Base-by-base conservation (phyloP, 2,888 invertebrate species). In the Ypsolopha sequella region DNA sequence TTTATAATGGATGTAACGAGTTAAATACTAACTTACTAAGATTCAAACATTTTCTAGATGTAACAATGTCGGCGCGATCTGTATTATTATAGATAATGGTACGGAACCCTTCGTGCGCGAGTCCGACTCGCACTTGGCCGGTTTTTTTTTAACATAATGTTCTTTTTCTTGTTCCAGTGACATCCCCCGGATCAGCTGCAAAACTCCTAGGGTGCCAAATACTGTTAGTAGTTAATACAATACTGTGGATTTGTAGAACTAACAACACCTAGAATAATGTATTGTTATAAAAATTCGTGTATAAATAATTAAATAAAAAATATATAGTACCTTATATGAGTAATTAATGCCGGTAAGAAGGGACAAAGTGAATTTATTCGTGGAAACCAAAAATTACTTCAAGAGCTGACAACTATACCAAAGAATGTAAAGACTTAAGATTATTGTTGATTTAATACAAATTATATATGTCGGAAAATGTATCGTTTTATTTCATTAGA, bases 391-490 rank as follows among this genome's bases (percentile, higher is more conserved):
- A 72, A 54, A 70, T 66, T 73, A 77, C 70, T 70, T 71, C 76
- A 80, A 78, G 81, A 84, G 82, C 82, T 84, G 73, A 77, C 68
- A 68, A 68, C 64, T 80, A 75, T 74, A 82, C 85, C 86, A 85
- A 85, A 85, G 76, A 81, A 73, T 84, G 84, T 84, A 80, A 81
- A 85, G 76, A 81, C 71, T 78, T 50, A 82, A 80, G 75, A 65
- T 71, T 76, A 85, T 81, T 85, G 85, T 85, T 86, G 85, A 84
- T 86, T 85, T 85, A 86, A 86, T 85, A 85, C 80, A 86, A 84
- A 86, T 80, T 82, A 84, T 80, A 75, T 80, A 80, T 82, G 84
- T 84, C 77, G 57, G n/a, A 59, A 62, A 50, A 48, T 24, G 24
- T 24, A 24, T 24, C 24, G 24, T 24, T 24, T 24, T 24, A 24